Percentiles rank a stretch among this genome's conserved stretches.
These are phyloP conservation scores for Gadopsis bispinosus DNA, from an alignment of 2,797 vertebrate genomes.

Conservation along the genomic window DNA sequence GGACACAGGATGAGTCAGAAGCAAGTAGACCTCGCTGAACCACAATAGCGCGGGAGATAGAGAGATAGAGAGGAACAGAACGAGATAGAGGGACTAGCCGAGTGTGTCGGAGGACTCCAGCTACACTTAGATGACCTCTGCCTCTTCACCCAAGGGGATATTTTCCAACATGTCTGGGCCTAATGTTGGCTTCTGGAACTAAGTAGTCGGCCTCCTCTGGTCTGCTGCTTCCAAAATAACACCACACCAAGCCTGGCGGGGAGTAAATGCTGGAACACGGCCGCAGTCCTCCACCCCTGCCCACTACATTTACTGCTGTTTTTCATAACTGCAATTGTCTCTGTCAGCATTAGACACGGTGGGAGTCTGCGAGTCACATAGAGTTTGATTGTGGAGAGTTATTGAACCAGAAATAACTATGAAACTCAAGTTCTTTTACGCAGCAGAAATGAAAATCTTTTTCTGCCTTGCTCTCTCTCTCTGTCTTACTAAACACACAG, in stretches of 20 bases:
- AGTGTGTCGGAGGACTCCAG: constrained; percentile 67
- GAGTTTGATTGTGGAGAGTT: constrained; percentile 39
- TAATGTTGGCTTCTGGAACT: constrained; percentile 77
- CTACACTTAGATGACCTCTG: constrained; percentile 66
- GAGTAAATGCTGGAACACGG: constrained; percentile 43
- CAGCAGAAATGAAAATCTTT: constrained; percentile 31
- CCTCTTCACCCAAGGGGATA: constrained; percentile 57
- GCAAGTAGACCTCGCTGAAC: constrained; percentile 61
- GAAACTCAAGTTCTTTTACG: constrained; percentile 31
- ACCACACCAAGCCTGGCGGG: constrained; percentile 50
- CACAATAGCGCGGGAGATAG: constrained; percentile 54
- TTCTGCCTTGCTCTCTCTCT: not conserved
- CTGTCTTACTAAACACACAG: constrained; percentile 1
- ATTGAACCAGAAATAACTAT: constrained; percentile 41
- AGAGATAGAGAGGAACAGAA: constrained; percentile 58
- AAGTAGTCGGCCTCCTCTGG: constrained; percentile 62
- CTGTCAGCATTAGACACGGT: constrained; percentile 42
- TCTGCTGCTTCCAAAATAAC: constrained; percentile 66
- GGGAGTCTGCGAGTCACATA: constrained; percentile 40
- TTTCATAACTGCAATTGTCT: constrained; percentile 59
- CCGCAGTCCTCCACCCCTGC: constrained; percentile 32
- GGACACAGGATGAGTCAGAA: constrained; percentile 74
- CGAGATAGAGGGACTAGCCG: constrained; percentile 60
- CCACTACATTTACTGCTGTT: constrained; percentile 46
- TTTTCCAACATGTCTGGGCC: constrained; percentile 77